These are phyloP conservation scores for Acanthurus tractus DNA, from an alignment of 2,797 vertebrate genomes.

Conservation along the genomic window DNA sequence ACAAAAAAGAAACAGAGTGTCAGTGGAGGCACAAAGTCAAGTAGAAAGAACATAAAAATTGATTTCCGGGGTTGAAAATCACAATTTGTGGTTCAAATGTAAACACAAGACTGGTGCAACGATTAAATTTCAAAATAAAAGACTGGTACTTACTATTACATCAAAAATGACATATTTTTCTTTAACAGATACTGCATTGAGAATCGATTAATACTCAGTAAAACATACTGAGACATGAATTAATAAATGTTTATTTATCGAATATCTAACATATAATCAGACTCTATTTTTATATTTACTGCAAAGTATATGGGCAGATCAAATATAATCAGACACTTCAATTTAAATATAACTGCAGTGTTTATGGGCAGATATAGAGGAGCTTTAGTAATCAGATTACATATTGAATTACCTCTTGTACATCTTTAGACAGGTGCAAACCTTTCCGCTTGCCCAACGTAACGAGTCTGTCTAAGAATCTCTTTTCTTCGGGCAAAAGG, in stretches of 20 bases:
- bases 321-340: no score
- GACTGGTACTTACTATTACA: not conserved
- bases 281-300: no score
- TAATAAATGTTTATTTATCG: no score
- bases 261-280: no score
- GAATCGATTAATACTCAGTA: not conserved
- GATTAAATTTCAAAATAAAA: conserved; percentile 2
- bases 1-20: conserved; percentile 5
- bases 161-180: not conserved
- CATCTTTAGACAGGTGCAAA: conserved; percentile 90
- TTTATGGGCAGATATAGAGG: not conserved
- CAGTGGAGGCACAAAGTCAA: not conserved
- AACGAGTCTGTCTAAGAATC: conserved; percentile 91
- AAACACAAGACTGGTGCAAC: not conserved
- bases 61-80: not conserved
- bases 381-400: not conserved
- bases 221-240: not conserved
- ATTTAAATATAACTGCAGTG: no score
- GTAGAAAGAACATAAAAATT: not conserved
- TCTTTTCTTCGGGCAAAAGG: conserved; percentile 88
- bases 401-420: conserved; percentile 86
- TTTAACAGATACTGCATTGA: no score
- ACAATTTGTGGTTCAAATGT: not conserved
- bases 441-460: conserved; percentile 92
- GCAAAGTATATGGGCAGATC: no score